Base-by-base conservation (phyloP, 2,113 vertebrate species). In the Lutjanus erythropterus region DNA sequence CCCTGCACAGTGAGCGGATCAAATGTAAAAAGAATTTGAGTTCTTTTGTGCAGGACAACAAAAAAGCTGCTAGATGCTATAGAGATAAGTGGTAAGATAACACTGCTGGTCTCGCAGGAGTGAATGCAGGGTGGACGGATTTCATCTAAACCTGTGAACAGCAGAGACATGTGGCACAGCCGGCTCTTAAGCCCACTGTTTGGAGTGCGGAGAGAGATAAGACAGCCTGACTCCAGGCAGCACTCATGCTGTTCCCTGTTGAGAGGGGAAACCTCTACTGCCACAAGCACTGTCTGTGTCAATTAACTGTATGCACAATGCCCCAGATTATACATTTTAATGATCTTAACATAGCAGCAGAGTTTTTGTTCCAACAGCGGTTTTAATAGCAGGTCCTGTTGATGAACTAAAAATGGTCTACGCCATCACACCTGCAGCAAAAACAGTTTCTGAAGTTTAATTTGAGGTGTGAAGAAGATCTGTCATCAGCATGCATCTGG, bases 141-240 rank as follows among this genome's bases (percentile, higher is more conserved):
- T 84, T 68, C 80, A 81, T 81, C 60, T 80, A 70, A 91, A 91
- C 78, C 87, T 88, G 91, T 86, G 84, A 93, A 91, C 79, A 87
- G 80, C 77, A 64, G 59, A 87, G 85, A 87, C 85, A 92, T 89
- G 90, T 83, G 88, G 79, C 84, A 72, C 75, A 78, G 77, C 52
- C 78, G 55, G 85, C 85, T 81, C 92, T 92, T 93, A 88, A 92
- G 84, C 89, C 84, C 58, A 60, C 49, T 92, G 92, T 94, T 92
- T 85, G 66, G 80, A 76, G 87, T 74, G 80, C 71, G 78, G 83
- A 62, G 44, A 41, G 72, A 91, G 91, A 92, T 94, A 91, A 94
- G 90, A 74, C 67, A 35, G 53, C 53, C 82, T 83, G 88, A 94
- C 90, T 91, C 79, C 87, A 87, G 72, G 81, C 86, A 59, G 49